Base-by-base conservation (phyloP, 1,140 invertebrate species). In the Drosophila baimaii region DNA sequence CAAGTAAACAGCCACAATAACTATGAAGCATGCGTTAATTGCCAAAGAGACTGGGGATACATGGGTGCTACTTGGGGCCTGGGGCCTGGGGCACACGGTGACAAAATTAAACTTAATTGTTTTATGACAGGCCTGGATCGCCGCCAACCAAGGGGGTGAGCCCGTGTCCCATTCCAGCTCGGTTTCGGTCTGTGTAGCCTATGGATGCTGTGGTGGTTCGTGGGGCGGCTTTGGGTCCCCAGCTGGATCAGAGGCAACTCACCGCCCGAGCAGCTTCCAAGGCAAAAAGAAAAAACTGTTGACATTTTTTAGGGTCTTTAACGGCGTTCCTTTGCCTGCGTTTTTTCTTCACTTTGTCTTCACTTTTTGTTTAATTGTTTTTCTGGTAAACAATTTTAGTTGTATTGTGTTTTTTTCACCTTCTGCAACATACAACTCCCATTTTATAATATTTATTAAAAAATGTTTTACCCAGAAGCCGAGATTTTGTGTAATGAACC, bases 81-180 rank as follows among this genome's bases (percentile, higher is more conserved):
- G 66, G 29, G 33, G 33, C 31, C 47, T 74, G 57, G 23, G 23
- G 21, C 37, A 72, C 80, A 81, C 84, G 84, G 85, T 90, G 85
- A 90, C 84, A 88, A 81, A 88, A 88, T 88, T 89, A 88, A 89
- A 88, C 80, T 88, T 88, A 88, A 88, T 88, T 88, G 84, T 88
- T 89, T 88, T 88, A 88, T 88, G 84, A 89, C 84, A 83, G 68
- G 71, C 51, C 59, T 63, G 58, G 72, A 88, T 58, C 70, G 82
- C 61, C 70, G 82, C 61, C 61, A 65, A 23, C 41, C 59, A 17
- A 59, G 56, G 52, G 59, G 46, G 64, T 55, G 55, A 62, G 72
- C 35, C 56, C 54, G 51, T 49, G 39, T 46, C 55, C 54, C 78
- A 31, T 44, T 47, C 31, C 51, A 58, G 23, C 52, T 39, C 65